A percentile compares a stretch with the other conserved stretches of the same genome.
Evolutionary conservation across 2,797 vertebrate genomes (phyloP).

Genomic region (Sebastes diploproa): DNA sequence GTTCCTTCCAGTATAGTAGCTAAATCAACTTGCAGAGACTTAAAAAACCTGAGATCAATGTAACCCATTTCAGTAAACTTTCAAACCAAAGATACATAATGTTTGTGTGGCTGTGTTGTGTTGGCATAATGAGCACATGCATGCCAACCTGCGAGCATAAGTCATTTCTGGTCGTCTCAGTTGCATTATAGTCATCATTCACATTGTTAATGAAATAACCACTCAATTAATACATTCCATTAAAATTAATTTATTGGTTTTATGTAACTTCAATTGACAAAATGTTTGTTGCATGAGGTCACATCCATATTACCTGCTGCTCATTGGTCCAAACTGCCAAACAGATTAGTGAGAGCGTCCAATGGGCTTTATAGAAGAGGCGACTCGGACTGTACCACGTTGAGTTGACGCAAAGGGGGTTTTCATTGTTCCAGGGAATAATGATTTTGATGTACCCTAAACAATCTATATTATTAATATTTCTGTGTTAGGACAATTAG

Average conservation of each 20-base stretch:
- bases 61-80: background rate
- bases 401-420: background rate
- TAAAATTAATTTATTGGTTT: background rate
- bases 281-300: background rate
- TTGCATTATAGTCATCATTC: background rate
- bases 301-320: background rate
- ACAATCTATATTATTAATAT: too few relatives aligned
- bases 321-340: background rate
- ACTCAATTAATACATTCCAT: background rate
- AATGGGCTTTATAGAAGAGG: background rate
- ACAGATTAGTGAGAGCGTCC: background rate
- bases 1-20: too few relatives aligned
- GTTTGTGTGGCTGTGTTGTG: background rate
- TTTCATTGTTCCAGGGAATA: too few relatives aligned
- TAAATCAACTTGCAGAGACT: background rate
- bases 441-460: too few relatives aligned
- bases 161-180: background rate
- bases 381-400: background rate
- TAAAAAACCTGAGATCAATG: background rate
- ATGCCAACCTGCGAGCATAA: background rate
- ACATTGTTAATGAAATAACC: background rate
- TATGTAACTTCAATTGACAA: background rate
- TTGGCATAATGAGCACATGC: background rate
- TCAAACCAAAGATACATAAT: background rate
- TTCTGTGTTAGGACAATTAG: too few relatives aligned